Evolutionary conservation across 1,140 invertebrate genomes (phyloP).

Genomic region (Sipha flava): DNA sequence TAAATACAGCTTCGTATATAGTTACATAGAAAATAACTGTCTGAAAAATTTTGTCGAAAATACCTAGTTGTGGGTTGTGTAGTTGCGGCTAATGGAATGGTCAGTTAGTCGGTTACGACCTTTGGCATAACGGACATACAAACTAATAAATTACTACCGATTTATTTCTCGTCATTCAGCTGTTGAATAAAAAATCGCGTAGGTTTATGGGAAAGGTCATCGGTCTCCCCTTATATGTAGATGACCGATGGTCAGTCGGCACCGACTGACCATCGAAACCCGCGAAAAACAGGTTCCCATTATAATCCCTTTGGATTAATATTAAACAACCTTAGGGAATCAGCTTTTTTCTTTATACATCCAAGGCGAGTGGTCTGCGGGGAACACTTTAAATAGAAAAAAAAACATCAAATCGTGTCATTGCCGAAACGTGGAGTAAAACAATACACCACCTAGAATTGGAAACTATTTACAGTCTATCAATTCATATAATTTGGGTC

Average conservation of each 20-base stretch:
- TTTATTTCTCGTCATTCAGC: slow-evolving; percentile 7
- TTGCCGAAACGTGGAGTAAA: neutral
- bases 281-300: slow-evolving; percentile 29
- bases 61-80: too few relatives aligned
- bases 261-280: neutral
- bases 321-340: neutral
- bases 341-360: neutral
- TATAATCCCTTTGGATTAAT: slow-evolving; percentile 11
- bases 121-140: slow-evolving; percentile 26
- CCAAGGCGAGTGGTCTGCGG: neutral
- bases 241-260: slow-evolving; percentile 22
- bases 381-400: slow-evolving; percentile 3
- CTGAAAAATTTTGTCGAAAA: too few relatives aligned
- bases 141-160: slow-evolving; percentile 24
- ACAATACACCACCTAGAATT: neutral
- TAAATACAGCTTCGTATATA: too few relatives aligned
- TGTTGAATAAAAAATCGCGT: slow-evolving; percentile 10
- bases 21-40: too few relatives aligned
- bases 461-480: neutral
- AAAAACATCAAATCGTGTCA: slow-evolving; percentile 16
- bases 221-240: slow-evolving; percentile 13
- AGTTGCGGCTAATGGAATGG: too few relatives aligned
- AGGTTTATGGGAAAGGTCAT: slow-evolving; percentile 30
- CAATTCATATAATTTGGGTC: too few relatives aligned
- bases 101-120: neutral